Evolutionary conservation across 2,797 vertebrate genomes (phyloP).

Genomic region (Moxostoma hubbsi): DNA sequence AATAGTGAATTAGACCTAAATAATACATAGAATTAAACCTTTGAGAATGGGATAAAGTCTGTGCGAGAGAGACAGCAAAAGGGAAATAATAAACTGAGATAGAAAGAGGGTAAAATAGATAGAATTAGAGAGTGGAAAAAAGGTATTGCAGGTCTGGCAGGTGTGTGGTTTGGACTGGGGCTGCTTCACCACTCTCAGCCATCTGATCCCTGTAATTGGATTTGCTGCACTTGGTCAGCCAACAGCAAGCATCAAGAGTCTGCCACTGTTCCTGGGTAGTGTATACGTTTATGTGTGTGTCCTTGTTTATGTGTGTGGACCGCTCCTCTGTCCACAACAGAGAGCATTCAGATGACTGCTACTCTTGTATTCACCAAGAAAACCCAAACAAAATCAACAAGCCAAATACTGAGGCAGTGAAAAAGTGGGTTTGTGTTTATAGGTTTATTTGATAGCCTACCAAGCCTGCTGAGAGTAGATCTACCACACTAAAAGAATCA

Average conservation of each 20-base stretch:
- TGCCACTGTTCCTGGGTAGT: slow-evolving; percentile 9
- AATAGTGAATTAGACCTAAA: too few species aligned
- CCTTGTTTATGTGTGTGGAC: slow-evolving; percentile 4
- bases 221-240: slow-evolving; percentile 44
- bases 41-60: too few species aligned
- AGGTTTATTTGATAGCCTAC: not conserved
- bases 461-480: slow-evolving; percentile 7
- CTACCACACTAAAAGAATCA: not conserved
- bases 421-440: slow-evolving; percentile 26
- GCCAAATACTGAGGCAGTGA: slow-evolving; percentile 10
- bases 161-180: slow-evolving; percentile 28
- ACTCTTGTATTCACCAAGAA: slow-evolving; percentile 23
- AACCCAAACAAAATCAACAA: slow-evolving; percentile 36
- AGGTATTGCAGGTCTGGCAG: not conserved
- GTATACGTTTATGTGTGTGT: not conserved
- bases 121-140: too few species aligned
- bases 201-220: slow-evolving; percentile 57
- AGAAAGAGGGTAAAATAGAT: too few species aligned
- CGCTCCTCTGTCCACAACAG: slow-evolving; percentile 5
- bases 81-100: too few species aligned
- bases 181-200: slow-evolving; percentile 21
- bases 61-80: too few species aligned
- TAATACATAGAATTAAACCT: too few species aligned
- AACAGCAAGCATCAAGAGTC: slow-evolving; percentile 25
- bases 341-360: slow-evolving; percentile 10